Percentiles rank a stretch among this genome's conserved stretches.
Evolutionary conservation across 2,797 vertebrate genomes (phyloP).

Genomic region (Enteromius radiatus): DNA sequence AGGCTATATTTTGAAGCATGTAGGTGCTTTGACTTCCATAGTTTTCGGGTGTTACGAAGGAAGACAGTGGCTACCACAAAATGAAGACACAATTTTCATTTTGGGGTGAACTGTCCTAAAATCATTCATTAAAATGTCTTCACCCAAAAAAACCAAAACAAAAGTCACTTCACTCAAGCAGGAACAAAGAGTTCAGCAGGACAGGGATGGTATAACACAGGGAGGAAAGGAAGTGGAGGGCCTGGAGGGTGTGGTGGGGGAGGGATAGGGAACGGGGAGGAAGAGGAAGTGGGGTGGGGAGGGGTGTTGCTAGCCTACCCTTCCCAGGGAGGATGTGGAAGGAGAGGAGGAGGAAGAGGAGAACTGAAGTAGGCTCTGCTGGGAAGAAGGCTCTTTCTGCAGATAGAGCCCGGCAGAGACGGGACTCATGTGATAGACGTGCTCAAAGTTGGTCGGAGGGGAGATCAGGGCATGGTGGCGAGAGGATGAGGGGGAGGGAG

Average conservation of each 20-base stretch:
- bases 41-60: too few relatives aligned
- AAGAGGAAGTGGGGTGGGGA: conserved; percentile 34
- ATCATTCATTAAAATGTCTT: neutral
- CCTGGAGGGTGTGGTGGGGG: conserved; percentile 14
- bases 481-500: conserved; percentile 82
- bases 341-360: conserved; percentile 87
- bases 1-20: neutral
- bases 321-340: conserved; percentile 86
- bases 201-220: conserved; percentile 24
- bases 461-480: conserved; percentile 84
- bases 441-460: conserved; percentile 88
- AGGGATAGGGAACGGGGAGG: conserved; percentile 41
- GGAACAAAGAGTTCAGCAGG: conserved; percentile 32
- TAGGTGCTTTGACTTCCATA: neutral
- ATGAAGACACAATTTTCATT: neutral
- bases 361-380: conserved; percentile 81
- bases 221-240: conserved; percentile 42
- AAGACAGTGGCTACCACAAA: neutral
- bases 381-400: conserved; percentile 82
- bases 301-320: conserved; percentile 82
- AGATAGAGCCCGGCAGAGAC: conserved; percentile 84
- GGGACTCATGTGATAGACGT: conserved; percentile 86
- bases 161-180: conserved; percentile 11
- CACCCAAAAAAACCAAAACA: neutral
- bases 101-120: neutral